Percentiles rank a stretch among this genome's conserved stretches.
These are phyloP conservation scores for Clitarchus hookeri DNA, from an alignment of 2,888 invertebrate genomes.

Conservation along the genomic window DNA sequence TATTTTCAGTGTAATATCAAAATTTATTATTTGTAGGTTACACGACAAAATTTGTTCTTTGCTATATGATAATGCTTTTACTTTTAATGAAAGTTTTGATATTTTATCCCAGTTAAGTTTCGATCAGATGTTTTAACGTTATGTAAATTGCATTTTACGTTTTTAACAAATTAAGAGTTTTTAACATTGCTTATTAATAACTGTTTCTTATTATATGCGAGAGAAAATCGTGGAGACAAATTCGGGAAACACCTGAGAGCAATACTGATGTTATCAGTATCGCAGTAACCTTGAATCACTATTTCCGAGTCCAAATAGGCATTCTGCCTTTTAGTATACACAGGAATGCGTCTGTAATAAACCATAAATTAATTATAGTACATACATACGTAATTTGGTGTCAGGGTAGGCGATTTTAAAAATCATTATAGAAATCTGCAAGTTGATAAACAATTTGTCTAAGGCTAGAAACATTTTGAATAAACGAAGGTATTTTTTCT, in stretches of 20 bases:
- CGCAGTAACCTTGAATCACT: neutral
- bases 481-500: slow-evolving; percentile 8
- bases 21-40: no score
- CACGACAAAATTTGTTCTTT: no score
- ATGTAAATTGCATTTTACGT: neutral
- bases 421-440: slow-evolving; percentile 22
- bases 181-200: neutral
- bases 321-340: neutral
- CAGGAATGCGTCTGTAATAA: neutral
- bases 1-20: no score
- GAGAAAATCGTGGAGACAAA: neutral
- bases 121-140: neutral
- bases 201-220: neutral
- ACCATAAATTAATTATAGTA: slow-evolving; percentile 56
- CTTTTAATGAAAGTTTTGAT: no score
- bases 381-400: slow-evolving; percentile 87
- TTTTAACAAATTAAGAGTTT: neutral
- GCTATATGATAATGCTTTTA: no score
- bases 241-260: neutral
- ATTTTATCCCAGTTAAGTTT: neutral
- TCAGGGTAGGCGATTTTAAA: slow-evolving; percentile 68
- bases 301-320: slow-evolving; percentile 7
- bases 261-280: neutral
- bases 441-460: slow-evolving; percentile 1
- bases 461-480: slow-evolving; percentile 7